These are phyloP conservation scores for Umimayanthus chanpuru DNA, from an alignment of 92 coral and sea anemone species.

Conservation along the genomic window DNA sequence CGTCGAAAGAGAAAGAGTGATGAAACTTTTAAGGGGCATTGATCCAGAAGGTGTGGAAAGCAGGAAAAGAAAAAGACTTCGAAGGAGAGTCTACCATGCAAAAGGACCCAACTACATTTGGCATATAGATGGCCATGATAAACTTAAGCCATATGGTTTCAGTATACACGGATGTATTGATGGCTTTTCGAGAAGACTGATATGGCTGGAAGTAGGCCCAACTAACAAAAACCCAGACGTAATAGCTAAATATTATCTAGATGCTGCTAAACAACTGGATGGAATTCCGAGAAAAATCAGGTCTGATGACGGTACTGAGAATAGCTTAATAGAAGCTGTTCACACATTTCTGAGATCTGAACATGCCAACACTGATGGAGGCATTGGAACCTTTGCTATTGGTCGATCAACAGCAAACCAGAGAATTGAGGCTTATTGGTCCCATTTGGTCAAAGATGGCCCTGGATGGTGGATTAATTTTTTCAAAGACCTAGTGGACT, in stretches of 20 bases:
- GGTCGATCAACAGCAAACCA: too few relatives aligned
- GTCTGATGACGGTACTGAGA: too few relatives aligned
- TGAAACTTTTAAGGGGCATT: not conserved
- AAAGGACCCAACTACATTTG: slow-evolving; percentile 15
- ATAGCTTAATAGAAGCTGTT: too few relatives aligned
- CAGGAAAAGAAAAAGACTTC: slow-evolving; percentile 21
- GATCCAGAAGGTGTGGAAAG: slow-evolving; percentile 44
- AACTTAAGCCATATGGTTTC: slow-evolving; percentile 42
- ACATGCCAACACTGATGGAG: too few relatives aligned
- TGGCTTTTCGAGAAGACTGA: slow-evolving; percentile 36
- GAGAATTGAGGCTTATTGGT: too few relatives aligned
- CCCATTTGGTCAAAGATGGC: too few relatives aligned
- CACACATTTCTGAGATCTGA: too few relatives aligned
- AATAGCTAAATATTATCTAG: slow-evolving; percentile 47
- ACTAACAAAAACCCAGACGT: slow-evolving; percentile 43
- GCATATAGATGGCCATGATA: slow-evolving; percentile 6
- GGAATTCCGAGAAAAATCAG: too few relatives aligned
- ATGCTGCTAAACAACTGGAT: slow-evolving; percentile 25
- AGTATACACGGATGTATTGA: slow-evolving; percentile 40
- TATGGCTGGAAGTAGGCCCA: slow-evolving; percentile 37
- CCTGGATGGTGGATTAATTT: too few relatives aligned
- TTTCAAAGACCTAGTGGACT: too few relatives aligned
- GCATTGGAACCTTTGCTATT: too few relatives aligned
- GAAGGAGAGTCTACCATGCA: slow-evolving; percentile 26
- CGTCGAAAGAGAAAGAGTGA: too few relatives aligned